These are phyloP conservation scores for Phalacrocorax brasilianus DNA, from an alignment of 2,113 vertebrate species.

Conservation along the genomic window DNA sequence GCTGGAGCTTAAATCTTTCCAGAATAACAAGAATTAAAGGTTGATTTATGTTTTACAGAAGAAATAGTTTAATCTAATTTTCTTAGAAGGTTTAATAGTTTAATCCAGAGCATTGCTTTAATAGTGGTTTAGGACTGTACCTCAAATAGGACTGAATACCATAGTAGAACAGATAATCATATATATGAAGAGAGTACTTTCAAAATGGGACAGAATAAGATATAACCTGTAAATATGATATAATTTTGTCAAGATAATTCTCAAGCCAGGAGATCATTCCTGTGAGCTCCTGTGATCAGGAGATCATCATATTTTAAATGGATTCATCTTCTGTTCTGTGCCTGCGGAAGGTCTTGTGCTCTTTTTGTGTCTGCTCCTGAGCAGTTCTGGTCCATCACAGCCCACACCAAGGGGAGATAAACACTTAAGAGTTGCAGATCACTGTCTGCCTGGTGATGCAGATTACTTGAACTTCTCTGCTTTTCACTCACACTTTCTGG, in stretches of 20 bases:
- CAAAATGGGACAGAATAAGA: background rate
- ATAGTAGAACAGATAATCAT: background rate
- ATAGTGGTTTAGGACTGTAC: background rate
- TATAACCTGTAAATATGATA: background rate
- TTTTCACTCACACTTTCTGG: conserved; percentile 23
- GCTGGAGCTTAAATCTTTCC: background rate
- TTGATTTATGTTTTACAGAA: background rate
- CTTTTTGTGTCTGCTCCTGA: background rate
- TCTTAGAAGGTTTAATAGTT: background rate
- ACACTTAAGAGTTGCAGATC: background rate
- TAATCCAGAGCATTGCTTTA: background rate
- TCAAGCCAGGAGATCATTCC: background rate
- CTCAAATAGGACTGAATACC: background rate
- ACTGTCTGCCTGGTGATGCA: accelerated
- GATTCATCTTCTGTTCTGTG: background rate
- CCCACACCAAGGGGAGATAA: background rate
- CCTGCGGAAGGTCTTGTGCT: background rate
- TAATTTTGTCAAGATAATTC: background rate
- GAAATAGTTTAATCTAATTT: background rate
- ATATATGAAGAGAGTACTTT: background rate
- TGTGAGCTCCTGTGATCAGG: background rate
- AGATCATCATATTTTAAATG: background rate
- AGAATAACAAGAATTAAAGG: background rate
- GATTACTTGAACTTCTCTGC: background rate
- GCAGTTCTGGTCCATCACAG: background rate